phyloP scores from a whole-genome alignment of 2,888 invertebrate genomes.

The Seira musarum region DNA sequence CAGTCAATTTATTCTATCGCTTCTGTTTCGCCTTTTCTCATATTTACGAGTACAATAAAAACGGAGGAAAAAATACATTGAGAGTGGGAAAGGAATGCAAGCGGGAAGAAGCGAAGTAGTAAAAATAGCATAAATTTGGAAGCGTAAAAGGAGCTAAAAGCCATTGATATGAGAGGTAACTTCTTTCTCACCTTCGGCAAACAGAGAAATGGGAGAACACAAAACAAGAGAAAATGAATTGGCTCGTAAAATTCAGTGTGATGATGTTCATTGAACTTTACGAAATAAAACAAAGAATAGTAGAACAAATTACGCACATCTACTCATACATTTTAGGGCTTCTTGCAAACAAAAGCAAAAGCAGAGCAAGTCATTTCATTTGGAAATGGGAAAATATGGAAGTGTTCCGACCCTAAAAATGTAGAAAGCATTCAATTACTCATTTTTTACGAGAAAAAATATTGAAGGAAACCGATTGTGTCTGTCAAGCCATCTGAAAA shows the following conservation, averaged over 20 bases:
- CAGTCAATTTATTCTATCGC: slow-evolving; percentile 52
- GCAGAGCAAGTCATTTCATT: no score
- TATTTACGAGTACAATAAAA: slow-evolving; percentile 58
- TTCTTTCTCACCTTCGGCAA: slow-evolving; percentile 52
- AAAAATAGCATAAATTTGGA: slow-evolving; percentile 54
- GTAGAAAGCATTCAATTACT: no score
- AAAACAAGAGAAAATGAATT: slow-evolving; percentile 51
- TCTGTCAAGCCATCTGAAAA: no score
- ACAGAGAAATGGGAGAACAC: background rate
- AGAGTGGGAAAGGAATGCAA: slow-evolving; percentile 21
- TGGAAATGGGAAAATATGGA: no score
- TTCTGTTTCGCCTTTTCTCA: slow-evolving; percentile 47
- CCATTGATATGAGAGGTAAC: background rate
- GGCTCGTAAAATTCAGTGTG: slow-evolving; percentile 50
- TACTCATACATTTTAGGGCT: no score
- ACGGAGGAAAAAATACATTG: slow-evolving; percentile 22
- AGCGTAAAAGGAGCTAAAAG: slow-evolving; percentile 14
- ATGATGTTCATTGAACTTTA: slow-evolving; percentile 4
- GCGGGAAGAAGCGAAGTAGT: slow-evolving; percentile 21
- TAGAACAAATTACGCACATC: background rate
- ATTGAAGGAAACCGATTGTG: no score
- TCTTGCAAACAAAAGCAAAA: no score
- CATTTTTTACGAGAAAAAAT: no score
- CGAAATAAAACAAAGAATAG: slow-evolving; percentile 25
- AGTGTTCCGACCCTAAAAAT: no score